Base-by-base conservation (phyloP, 2,888 invertebrate species). In the Drosophila mettleri region DNA sequence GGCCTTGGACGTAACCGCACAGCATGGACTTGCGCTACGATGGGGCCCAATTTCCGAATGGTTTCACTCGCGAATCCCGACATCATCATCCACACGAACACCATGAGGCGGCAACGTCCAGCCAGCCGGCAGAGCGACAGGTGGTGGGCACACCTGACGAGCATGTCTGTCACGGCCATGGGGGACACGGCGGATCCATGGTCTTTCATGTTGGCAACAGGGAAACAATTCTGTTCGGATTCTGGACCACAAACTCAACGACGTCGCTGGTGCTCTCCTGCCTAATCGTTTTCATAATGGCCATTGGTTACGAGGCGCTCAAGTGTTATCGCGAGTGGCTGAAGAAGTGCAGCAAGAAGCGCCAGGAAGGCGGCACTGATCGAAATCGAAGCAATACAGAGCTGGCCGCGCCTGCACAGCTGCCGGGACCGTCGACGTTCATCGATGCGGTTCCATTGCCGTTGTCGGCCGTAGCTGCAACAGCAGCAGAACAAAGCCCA, bases 271-370 rank as follows among this genome's bases (percentile, higher is more conserved):
- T 39, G 0, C 3, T 74, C 2, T 78, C 85, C 36, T 88, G 84
- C 20, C 0, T 83, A 0, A 0, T 62, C 2, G 52, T 88, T 7
- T 80, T 85, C 20, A 2, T 86, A 9, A 43, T 88, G 2, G 85
- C 76, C 34, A 18, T 85, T 2, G 20, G 70, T 1, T 85, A 85
- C 16, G 85, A 85, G 51, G 84, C 51, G 0, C 52, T 85, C 0
- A 85, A 85, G 20, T 78, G 59, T 38, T 83, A 65, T 38, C 74
- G 85, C 0, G 64, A 76, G 1, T 88, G 69, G 74, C 55, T 85
- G 1, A 69, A 53, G 9, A 29, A 7, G 0, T 39, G 24, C 3
- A 27, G 41, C 9, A 58, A 24, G 2, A 39, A 38, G 1, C 71
- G 86, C 0, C 34, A 59, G 20, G 52, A 43, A n/a, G 82, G 67